Evolutionary conservation across 2,113 vertebrate species (phyloP).

Genomic region (Semnornis frantzii): DNA sequence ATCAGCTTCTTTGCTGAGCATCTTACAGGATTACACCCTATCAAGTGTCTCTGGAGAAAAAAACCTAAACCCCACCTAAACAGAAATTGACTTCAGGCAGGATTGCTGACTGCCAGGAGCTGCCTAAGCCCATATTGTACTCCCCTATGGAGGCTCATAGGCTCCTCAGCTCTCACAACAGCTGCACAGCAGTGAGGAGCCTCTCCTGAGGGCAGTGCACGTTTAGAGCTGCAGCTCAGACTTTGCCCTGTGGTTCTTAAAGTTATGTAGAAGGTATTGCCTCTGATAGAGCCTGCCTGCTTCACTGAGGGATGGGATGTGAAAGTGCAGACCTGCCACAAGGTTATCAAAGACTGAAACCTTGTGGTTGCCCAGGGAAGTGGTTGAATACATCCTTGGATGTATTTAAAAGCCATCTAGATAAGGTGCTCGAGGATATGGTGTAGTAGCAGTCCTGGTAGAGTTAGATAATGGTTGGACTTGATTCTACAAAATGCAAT

Average conservation of each 20-base stretch:
- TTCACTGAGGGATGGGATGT: background rate
- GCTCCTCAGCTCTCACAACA: background rate
- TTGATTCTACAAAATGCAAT: background rate
- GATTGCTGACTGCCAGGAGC: background rate
- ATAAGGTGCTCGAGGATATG: too few species aligned
- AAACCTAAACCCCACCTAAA: background rate
- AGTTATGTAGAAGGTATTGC: background rate
- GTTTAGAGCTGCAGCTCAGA: slow-evolving; percentile 1
- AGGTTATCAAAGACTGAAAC: background rate
- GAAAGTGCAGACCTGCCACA: background rate
- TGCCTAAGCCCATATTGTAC: slow-evolving; percentile 2
- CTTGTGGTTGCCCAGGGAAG: too few species aligned
- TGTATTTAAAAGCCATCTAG: too few species aligned
- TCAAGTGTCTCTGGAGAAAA: slow-evolving; percentile 31
- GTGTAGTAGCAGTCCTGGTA: too few species aligned
- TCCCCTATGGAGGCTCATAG: background rate
- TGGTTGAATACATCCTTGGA: too few species aligned
- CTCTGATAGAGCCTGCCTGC: background rate
- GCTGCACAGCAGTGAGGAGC: slow-evolving; percentile 37
- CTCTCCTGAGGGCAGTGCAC: accelerated
- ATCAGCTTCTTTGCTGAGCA: slow-evolving; percentile 37
- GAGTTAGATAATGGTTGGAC: too few species aligned
- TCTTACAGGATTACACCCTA: slow-evolving; percentile 37
- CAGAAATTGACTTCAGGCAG: background rate
- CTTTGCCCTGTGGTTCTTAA: background rate